These are phyloP conservation scores for Martes martes DNA, from an alignment of 2,113 vertebrate genomes.

Conservation along the genomic window DNA sequence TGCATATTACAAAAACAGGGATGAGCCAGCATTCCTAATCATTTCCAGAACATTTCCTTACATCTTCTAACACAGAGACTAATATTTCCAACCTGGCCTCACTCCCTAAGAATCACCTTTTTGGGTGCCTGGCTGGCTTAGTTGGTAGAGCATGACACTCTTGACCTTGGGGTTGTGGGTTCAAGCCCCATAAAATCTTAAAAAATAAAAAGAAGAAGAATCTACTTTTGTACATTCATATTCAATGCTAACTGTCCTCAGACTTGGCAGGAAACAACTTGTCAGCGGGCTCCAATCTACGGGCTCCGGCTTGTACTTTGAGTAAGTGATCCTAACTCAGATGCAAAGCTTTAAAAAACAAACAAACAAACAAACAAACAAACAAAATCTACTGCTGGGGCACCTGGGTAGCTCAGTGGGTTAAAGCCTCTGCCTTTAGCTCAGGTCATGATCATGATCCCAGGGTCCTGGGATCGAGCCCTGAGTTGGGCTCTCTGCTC, in stretches of 20 bases:
- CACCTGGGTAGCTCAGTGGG: too few species aligned
- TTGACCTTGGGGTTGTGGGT: neutral
- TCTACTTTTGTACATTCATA: conserved; percentile 3
- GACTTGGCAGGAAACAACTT: conserved; percentile 13
- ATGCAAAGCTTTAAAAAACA: conserved; percentile 1
- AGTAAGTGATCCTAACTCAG: neutral
- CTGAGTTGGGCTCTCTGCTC: too few species aligned
- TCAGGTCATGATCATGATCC: too few species aligned
- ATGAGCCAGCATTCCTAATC: conserved; percentile 11
- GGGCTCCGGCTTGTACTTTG: neutral
- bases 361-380: neutral
- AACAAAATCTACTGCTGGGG: neutral
- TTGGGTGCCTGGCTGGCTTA: neutral
- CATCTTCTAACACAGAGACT: neutral
- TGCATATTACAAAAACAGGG: neutral
- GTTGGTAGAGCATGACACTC: neutral
- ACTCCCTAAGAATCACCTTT: neutral
- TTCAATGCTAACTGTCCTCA: neutral
- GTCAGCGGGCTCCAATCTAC: neutral
- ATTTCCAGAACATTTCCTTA: conserved; percentile 42
- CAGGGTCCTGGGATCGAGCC: too few species aligned
- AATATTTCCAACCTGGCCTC: neutral
- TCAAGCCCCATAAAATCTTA: neutral
- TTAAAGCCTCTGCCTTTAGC: too few species aligned
- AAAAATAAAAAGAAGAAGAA: neutral